These are phyloP conservation scores for Dimorphilus gyrociliatus DNA, from an alignment of 2,888 invertebrate genomes.

Conservation along the genomic window DNA sequence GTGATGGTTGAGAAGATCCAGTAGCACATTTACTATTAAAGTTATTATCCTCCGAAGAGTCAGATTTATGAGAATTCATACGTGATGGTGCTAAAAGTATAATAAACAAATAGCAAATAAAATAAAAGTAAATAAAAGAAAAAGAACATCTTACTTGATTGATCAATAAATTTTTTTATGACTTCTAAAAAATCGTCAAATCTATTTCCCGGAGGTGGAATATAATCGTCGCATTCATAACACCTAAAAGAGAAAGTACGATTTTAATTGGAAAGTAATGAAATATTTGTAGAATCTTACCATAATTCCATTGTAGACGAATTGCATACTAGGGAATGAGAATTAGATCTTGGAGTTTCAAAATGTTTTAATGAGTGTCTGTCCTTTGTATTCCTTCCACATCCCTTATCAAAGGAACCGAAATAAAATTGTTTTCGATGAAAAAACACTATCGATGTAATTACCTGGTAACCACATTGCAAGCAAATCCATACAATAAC, in stretches of 20 bases:
- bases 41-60: too few species aligned
- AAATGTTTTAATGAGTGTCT: conserved; percentile 33
- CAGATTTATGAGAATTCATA: too few species aligned
- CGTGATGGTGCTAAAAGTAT: too few species aligned
- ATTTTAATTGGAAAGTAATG: not conserved
- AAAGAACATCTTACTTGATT: too few species aligned
- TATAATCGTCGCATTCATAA: conserved; percentile 33
- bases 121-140: too few species aligned
- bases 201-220: conserved; percentile 18
- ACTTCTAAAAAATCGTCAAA: too few species aligned
- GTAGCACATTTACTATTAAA: too few species aligned
- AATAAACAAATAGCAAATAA: too few species aligned
- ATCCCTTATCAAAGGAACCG: too few species aligned
- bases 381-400: conserved; percentile 26
- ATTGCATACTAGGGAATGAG: conserved; percentile 28
- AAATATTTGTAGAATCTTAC: conserved; percentile 12
- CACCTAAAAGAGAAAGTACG: conserved; percentile 19
- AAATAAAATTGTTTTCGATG: too few species aligned
- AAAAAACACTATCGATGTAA: not conserved
- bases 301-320: conserved; percentile 22
- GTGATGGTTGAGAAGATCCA: too few species aligned
- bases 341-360: conserved; percentile 25
- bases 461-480: conserved; percentile 33
- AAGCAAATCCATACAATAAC: conserved; percentile 28
- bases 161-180: too few species aligned